These are phyloP conservation scores for Dolomedes plantarius DNA, from an alignment of 2,888 invertebrate species.

Conservation along the genomic window DNA sequence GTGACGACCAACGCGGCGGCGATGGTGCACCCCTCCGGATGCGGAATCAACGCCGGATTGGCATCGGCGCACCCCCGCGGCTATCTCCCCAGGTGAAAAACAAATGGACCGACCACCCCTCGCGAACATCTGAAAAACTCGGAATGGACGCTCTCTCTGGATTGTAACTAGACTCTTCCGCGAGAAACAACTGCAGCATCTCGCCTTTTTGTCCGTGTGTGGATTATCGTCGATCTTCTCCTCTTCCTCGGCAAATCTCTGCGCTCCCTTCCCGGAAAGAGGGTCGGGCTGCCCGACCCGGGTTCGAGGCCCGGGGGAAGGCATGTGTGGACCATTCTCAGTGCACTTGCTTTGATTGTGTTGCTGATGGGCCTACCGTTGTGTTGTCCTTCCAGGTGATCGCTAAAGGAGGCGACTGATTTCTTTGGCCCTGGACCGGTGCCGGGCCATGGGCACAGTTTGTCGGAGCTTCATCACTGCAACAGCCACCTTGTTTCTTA, in stretches of 20 bases:
- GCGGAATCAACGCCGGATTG: conserved; percentile 6
- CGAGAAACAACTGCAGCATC: neutral
- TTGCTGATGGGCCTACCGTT: conserved; percentile 31
- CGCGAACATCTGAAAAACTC: neutral
- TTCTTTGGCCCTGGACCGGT: conserved; percentile 55
- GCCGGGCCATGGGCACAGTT: conserved; percentile 63
- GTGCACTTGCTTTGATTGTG: neutral
- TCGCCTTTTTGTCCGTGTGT: too few relatives aligned
- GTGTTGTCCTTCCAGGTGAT: conserved; percentile 64
- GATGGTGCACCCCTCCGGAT: conserved; percentile 41
- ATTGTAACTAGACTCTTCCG: neutral
- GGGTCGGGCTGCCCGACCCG: neutral
- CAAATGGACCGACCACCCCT: neutral
- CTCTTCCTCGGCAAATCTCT: too few relatives aligned
- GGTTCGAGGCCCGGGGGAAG: neutral
- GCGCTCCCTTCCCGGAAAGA: too few relatives aligned
- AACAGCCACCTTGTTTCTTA: conserved; percentile 62
- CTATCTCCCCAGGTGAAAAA: conserved; percentile 6
- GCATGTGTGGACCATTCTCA: neutral
- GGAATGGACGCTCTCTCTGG: neutral
- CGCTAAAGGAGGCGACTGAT: conserved; percentile 51
- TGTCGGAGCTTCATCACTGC: conserved; percentile 55
- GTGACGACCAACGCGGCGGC: conserved; percentile 60
- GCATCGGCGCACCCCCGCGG: conserved; percentile 14
- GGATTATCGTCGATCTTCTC: too few relatives aligned